Evolutionary conservation across 2,113 vertebrate species (phyloP).

Genomic region (Aepyceros melampus): DNA sequence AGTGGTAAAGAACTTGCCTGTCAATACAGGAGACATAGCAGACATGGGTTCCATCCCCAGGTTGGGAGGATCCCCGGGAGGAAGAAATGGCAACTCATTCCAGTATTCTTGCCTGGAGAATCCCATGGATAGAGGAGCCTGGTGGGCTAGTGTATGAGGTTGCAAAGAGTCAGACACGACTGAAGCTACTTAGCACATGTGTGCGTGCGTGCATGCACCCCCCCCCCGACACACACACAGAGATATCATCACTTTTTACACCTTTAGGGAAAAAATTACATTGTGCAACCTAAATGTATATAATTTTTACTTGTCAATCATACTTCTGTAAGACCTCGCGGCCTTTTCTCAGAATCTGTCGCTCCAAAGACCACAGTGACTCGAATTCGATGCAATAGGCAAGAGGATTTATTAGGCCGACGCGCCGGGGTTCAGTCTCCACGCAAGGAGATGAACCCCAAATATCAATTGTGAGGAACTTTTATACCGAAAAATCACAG

Average conservation of each 20-base stretch:
- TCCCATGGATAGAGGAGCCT: not conserved
- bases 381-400: no score
- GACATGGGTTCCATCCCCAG: not conserved
- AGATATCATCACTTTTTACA: not conserved
- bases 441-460: no score
- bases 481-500: no score
- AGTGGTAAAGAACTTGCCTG: not conserved
- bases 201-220: rapidly evolving
- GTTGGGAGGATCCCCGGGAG: not conserved
- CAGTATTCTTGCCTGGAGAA: not conserved
- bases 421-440: no score
- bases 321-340: no score
- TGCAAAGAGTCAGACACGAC: not conserved
- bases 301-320: not conserved
- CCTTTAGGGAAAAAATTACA: not conserved
- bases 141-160: not conserved
- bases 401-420: no score
- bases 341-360: no score
- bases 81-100: not conserved
- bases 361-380: no score
- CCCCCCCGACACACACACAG: not conserved
- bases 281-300: not conserved
- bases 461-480: no score
- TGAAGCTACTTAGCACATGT: not conserved
- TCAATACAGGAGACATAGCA: not conserved